Percentiles rank a stretch among this genome's conserved stretches.
Conservation (phyloP, 2,888 invertebrate genomes). For the Diaphora mendica region DNA sequence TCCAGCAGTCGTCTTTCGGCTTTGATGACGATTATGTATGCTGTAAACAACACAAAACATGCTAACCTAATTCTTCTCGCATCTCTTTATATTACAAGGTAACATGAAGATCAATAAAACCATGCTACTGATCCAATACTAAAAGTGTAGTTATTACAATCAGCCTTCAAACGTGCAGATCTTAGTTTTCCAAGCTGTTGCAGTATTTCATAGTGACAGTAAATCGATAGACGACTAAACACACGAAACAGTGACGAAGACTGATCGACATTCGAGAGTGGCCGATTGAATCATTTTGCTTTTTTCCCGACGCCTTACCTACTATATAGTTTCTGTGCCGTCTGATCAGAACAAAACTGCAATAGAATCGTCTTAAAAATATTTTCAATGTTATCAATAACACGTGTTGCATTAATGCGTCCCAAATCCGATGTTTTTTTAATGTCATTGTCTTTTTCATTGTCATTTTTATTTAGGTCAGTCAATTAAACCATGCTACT, state of each 20-base stretch:
- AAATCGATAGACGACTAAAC: constrained; percentile 51
- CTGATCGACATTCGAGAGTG: constrained; percentile 69
- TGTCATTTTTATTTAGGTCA: no score
- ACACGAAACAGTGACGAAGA: constrained; percentile 70
- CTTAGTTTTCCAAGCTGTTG: constrained; percentile 13
- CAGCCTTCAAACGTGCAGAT: not conserved
- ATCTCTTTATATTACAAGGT: not conserved
- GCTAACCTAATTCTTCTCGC: no score
- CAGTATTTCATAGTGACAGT: constrained; percentile 47
- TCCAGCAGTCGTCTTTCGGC: no score
- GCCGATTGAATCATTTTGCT: constrained; percentile 77
- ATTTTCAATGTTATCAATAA: not conserved
- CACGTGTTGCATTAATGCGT: not conserved
- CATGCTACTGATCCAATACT: not conserved
- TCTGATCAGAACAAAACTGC: constrained; percentile 43
- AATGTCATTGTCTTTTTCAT: no score
- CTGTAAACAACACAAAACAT: no score
- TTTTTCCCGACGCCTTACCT: constrained; percentile 72
- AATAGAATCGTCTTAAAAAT: constrained; percentile 48
- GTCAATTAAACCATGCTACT: not conserved
- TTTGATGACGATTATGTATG: no score
- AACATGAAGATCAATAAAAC: not conserved
- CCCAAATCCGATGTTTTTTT: no score
- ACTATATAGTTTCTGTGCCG: constrained; percentile 63
- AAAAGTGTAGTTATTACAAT: not conserved